These are phyloP conservation scores for Oceanodroma tethys DNA, from an alignment of 2,113 vertebrate species.

Conservation along the genomic window DNA sequence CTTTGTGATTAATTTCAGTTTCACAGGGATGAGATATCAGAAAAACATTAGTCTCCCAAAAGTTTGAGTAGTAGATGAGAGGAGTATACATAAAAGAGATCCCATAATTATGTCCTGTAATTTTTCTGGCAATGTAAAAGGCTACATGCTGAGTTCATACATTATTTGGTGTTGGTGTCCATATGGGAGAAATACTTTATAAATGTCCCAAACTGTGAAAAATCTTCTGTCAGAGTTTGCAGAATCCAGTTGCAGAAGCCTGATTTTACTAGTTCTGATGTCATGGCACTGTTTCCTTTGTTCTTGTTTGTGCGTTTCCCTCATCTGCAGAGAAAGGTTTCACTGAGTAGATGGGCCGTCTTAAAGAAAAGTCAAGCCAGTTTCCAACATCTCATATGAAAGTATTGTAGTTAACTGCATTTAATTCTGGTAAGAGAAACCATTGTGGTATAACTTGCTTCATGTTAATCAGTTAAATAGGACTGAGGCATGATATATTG, in stretches of 20 bases:
- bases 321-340: background rate
- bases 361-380: background rate
- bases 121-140: background rate
- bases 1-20: background rate
- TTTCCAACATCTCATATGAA: background rate
- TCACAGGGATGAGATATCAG: background rate
- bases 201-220: background rate
- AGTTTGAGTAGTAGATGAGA: background rate
- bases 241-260: background rate
- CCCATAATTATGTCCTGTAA: background rate
- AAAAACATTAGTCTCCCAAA: background rate
- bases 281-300: background rate
- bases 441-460: background rate
- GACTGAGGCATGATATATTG: background rate
- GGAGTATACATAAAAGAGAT: background rate
- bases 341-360: background rate
- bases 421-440: background rate
- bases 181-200: background rate
- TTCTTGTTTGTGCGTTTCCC: background rate
- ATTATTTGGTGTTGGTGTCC: background rate
- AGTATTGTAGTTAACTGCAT: background rate
- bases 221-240: background rate
- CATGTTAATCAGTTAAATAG: background rate
- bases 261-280: background rate
- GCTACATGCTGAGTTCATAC: background rate